Evolutionary conservation across 2,113 vertebrate species (phyloP).

Genomic region (Syngnathus scovelli): DNA sequence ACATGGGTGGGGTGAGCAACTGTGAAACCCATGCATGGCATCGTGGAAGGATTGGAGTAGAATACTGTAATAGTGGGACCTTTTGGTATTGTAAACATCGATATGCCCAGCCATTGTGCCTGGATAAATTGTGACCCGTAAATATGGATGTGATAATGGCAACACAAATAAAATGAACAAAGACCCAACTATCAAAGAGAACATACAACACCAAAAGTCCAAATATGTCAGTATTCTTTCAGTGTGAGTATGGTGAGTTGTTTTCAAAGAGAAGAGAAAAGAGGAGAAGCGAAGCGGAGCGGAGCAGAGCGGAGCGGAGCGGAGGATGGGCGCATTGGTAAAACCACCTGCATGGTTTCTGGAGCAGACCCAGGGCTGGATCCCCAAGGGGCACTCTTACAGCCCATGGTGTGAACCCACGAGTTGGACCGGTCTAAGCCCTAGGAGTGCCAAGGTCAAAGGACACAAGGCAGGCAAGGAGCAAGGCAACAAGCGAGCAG

Average conservation of each 20-base stretch:
- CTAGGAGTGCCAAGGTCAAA: constrained; percentile 86
- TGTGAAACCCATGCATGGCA: constrained; percentile 49
- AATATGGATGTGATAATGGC: constrained; percentile 1
- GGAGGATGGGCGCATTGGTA: constrained; percentile 56
- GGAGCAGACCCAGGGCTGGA: constrained; percentile 94
- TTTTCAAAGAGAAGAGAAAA: constrained; percentile 29
- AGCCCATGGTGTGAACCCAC: constrained; percentile 99
- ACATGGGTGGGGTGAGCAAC: constrained; percentile 40
- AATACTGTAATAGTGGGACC: constrained; percentile 52
- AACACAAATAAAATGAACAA: background rate
- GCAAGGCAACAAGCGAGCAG: constrained; percentile 68
- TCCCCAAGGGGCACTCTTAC: constrained; percentile 97
- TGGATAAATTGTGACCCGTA: background rate
- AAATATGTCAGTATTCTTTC: constrained; percentile 52
- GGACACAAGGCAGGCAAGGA: constrained; percentile 75
- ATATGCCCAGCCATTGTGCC: background rate
- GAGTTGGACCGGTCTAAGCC: constrained; percentile 99
- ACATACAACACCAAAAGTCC: constrained; percentile 53
- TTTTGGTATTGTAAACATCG: constrained; percentile 33
- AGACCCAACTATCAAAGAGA: constrained; percentile 10
- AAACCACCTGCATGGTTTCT: constrained; percentile 97
- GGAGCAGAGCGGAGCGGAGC: constrained; percentile 37
- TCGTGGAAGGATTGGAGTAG: constrained; percentile 35
- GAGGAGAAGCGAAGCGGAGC: constrained; percentile 18
- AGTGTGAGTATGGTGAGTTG: constrained; percentile 38